Base-by-base conservation (phyloP, 2,797 vertebrate genomes). In the Pipistrellus kuhlii region DNA sequence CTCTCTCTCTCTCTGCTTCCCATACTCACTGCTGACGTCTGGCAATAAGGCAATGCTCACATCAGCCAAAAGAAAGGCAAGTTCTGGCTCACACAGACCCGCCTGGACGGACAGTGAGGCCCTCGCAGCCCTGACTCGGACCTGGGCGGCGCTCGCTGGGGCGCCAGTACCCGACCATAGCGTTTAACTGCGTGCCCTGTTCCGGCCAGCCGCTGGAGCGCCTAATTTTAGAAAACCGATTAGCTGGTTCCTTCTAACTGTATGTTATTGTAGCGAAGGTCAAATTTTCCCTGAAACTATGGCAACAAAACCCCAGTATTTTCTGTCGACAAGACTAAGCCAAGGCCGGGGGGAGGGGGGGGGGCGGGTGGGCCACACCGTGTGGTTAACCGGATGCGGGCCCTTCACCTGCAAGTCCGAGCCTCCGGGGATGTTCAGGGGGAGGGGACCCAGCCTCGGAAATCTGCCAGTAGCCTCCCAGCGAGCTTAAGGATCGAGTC, bases 191-290 rank as follows among this genome's bases (percentile, higher is more conserved):
- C 97, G 97, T 97, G 97, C 97, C 98, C 98, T 97, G 97, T 91
- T 98, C 98, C 94, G 97, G 94, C 97, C 96, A 97, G 97, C 96
- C 98, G 98, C 97, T 89, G 96, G 97, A 96, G 98, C 97, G 97
- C 97, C 98, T 98, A 98, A 98, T 98, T 98, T 98, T 98, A 98
- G 98, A 97, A 98, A 98, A 97, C 97, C 97, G 98, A 98, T 98
- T 98, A 98, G 97, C 98, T 98, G 91, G 97, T 97, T 98, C 97
- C 98, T 97, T 98, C 94, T 98, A 97, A 97, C 97, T 4, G 93
- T 97, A 95, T 97, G 97, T 98, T 98, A 98, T 98, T 98, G 97
- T 97, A 98, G 96, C 97, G 97, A 98, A 98, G 98, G 98, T 98
- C 98, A 98, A 97, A 97, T 98, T 98, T 98, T 97, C 96, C 97